Conservation (phyloP, 2,797 vertebrate genomes). For the Glyptemys insculpta region DNA sequence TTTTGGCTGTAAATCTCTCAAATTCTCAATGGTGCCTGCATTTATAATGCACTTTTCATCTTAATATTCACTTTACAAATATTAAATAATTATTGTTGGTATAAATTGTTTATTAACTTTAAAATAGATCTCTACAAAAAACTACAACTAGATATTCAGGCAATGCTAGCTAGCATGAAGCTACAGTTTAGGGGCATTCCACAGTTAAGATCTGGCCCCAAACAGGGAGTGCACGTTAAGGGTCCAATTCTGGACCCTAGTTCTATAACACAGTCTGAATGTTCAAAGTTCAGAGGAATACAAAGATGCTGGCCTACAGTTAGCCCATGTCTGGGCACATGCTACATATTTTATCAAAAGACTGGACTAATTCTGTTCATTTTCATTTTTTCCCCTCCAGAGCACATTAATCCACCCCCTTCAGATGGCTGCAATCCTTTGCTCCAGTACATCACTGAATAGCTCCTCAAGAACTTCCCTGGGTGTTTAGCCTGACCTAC, state of each 20-base stretch:
- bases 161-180: background rate
- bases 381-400: background rate
- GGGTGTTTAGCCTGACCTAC: background rate
- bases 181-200: background rate
- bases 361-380: background rate
- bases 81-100: background rate
- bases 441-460: rapidly evolving
- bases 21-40: background rate
- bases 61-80: background rate
- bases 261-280: background rate
- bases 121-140: background rate
- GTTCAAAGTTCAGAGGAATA: background rate
- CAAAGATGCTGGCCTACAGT: background rate
- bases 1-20: background rate
- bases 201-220: background rate
- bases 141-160: background rate
- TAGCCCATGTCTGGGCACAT: background rate
- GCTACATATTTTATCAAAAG: background rate
- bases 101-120: background rate
- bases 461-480: background rate
- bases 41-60: background rate
- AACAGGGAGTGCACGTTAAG: background rate
- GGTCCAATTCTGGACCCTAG: background rate
- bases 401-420: background rate
- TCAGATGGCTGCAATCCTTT: background rate